These are phyloP conservation scores for Symphodus melops DNA, from an alignment of 2,113 vertebrate genomes.

Conservation along the genomic window DNA sequence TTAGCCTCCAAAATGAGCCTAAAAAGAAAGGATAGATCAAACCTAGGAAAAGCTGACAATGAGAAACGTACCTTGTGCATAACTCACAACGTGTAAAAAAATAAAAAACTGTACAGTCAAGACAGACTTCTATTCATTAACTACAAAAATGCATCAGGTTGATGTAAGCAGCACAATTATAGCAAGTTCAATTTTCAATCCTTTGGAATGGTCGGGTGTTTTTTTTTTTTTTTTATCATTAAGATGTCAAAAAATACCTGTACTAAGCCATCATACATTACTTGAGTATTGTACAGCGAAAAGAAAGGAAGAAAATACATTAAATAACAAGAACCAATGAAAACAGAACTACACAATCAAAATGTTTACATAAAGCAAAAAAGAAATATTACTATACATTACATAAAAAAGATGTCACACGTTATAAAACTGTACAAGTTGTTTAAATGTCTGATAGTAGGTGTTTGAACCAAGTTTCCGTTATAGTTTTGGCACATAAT, in stretches of 20 bases:
- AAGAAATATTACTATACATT: conserved; percentile 78
- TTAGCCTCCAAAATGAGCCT: conserved; percentile 39
- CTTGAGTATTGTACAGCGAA: conserved; percentile 75
- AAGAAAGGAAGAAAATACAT: conserved; percentile 47
- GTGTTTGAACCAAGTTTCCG: conserved; percentile 67
- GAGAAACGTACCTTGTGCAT: conserved; percentile 80
- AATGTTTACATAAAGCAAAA: conserved; percentile 73
- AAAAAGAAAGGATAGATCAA: conserved; percentile 50
- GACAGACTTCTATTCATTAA: conserved; percentile 69
- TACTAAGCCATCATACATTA: conserved; percentile 74
- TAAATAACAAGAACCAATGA: conserved; percentile 69
- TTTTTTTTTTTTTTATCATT: conserved; percentile 56
- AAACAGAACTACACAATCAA: conserved; percentile 69
- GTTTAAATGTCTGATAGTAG: conserved; percentile 75
- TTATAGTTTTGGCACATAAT: conserved; percentile 82
- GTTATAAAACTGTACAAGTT: conserved; percentile 84
- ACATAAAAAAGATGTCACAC: conserved; percentile 75
- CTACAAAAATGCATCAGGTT: conserved; percentile 77
- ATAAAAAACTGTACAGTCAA: conserved; percentile 72
- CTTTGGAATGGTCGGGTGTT: conserved; percentile 84
- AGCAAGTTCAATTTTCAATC: conserved; percentile 80
- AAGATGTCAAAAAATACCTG: conserved; percentile 69
- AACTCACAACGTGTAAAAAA: conserved; percentile 73
- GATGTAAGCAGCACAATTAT: conserved; percentile 82
- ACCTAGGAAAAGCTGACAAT: conserved; percentile 57